Conservation (phyloP, 2,113 vertebrate genomes). For the Percina caprodes region DNA sequence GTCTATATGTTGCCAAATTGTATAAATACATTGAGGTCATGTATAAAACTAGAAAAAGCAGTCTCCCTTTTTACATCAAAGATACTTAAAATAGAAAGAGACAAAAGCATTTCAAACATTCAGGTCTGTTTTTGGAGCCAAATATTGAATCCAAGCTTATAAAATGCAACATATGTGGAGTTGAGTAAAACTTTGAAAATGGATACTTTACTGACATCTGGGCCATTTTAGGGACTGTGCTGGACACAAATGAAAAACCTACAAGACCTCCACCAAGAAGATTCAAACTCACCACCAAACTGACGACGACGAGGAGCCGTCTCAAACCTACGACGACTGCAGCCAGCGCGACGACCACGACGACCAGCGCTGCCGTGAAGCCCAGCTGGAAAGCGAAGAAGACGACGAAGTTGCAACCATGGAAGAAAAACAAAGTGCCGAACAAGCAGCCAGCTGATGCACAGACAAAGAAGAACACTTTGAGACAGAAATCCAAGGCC, state of each 20-base stretch:
- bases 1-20: constrained; percentile 21
- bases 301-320: constrained; percentile 36
- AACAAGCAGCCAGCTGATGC: constrained; percentile 36
- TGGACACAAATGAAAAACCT: constrained; percentile 74
- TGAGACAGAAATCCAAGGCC: constrained; percentile 15
- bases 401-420: constrained; percentile 23
- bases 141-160: constrained; percentile 20
- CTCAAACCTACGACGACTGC: constrained; percentile 8
- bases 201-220: constrained; percentile 38
- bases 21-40: constrained; percentile 23
- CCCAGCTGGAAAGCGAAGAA: constrained; percentile 21
- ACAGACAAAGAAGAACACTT: constrained; percentile 34
- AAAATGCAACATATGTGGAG: constrained; percentile 22
- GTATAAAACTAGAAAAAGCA: constrained; percentile 59
- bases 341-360: not conserved
- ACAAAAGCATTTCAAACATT: constrained; percentile 47
- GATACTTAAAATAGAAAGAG: constrained; percentile 38
- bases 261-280: constrained; percentile 78
- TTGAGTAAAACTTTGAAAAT: constrained; percentile 24
- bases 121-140: not conserved
- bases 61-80: constrained; percentile 45
- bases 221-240: constrained; percentile 76
- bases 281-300: constrained; percentile 70
- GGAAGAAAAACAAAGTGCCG: constrained; percentile 37
- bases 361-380: not conserved